A percentile compares a stretch with the other conserved stretches of the same genome.
Conservation (phyloP, 1,140 invertebrate genomes). For the Aporrectodea caliginosa region DNA sequence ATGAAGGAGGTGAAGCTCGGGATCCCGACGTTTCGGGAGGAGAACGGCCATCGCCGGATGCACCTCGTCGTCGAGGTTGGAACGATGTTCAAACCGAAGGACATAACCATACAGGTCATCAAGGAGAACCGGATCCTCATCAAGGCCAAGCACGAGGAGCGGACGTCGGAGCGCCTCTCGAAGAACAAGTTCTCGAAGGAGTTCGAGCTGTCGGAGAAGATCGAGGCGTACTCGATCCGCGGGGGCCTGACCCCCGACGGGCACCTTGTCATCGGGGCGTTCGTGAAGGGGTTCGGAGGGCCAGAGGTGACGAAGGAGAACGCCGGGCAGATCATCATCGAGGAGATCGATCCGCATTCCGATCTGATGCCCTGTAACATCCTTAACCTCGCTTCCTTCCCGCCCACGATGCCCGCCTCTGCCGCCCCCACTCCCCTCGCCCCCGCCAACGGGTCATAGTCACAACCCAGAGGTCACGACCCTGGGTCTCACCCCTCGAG, state of each 20-base stretch:
- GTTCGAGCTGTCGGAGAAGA: conserved; percentile 29
- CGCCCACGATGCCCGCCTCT: conserved; percentile 27
- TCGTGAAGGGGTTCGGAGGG: conserved; percentile 22
- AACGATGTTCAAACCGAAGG: conserved; percentile 31
- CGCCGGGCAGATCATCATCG: conserved; percentile 16
- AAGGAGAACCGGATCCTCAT: conserved; percentile 33
- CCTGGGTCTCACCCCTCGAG: too few relatives aligned
- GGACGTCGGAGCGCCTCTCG: conserved; percentile 27
- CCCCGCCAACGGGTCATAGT: conserved; percentile 5
- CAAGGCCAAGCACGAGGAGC: conserved; percentile 32
- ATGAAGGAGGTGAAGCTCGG: conserved; percentile 25
- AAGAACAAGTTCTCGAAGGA: conserved; percentile 32
- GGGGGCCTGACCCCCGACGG: conserved; percentile 30
- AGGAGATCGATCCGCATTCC: conserved; percentile 11
- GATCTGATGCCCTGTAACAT: conserved; percentile 29
- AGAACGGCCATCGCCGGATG: conserved; percentile 21
- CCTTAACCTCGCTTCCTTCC: conserved; percentile 32
- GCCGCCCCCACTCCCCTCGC: background rate
- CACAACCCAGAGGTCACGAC: background rate
- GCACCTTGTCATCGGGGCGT: conserved; percentile 24
- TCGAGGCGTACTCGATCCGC: conserved; percentile 29
- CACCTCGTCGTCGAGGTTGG: conserved; percentile 31
- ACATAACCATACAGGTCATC: conserved; percentile 31
- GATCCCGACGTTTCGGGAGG: conserved; percentile 28
- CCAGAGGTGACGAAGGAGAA: conserved; percentile 18